Conservation (phyloP, 2,888 invertebrate genomes). For the Tyria jacobaeae region DNA sequence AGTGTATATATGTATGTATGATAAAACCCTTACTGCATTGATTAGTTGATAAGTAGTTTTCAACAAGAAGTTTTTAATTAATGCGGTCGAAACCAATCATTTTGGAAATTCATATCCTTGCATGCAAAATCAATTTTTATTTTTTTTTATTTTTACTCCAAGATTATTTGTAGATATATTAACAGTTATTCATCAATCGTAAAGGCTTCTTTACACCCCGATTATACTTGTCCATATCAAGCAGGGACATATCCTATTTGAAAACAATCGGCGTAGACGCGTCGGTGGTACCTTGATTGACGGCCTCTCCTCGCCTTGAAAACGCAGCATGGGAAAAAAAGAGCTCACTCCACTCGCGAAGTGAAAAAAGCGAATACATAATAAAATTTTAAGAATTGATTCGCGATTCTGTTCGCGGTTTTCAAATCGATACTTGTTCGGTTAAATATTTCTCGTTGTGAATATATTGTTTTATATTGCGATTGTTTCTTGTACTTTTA, state of each 20-base stretch:
- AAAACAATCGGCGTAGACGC: slow-evolving; percentile 66
- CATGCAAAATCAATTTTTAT: no score
- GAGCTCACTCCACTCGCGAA: slow-evolving; percentile 24
- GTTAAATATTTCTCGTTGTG: slow-evolving; percentile 31
- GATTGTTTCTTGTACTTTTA: not conserved
- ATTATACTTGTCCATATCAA: slow-evolving; percentile 63
- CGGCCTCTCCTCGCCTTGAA: slow-evolving; percentile 48
- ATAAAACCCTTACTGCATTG: no score
- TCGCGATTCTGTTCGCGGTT: slow-evolving; percentile 38
- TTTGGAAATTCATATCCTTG: no score
- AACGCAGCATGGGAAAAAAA: slow-evolving; percentile 37
- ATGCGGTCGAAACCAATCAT: no score
- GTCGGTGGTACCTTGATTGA: slow-evolving; percentile 57
- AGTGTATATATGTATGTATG: no score
- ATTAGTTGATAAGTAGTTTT: no score
- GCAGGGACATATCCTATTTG: slow-evolving; percentile 59
- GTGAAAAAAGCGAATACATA: slow-evolving; percentile 36
- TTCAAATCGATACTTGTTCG: slow-evolving; percentile 20
- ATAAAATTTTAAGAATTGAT: slow-evolving; percentile 45
- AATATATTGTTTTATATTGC: slow-evolving; percentile 27
- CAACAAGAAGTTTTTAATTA: no score
- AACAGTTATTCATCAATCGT: slow-evolving; percentile 15
- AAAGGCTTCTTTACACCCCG: slow-evolving; percentile 35
- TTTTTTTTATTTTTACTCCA: no score
- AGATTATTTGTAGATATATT: not conserved